Evolutionary conservation across 1,140 invertebrate species (phyloP).

Genomic region (Rhopalosiphum padi): DNA sequence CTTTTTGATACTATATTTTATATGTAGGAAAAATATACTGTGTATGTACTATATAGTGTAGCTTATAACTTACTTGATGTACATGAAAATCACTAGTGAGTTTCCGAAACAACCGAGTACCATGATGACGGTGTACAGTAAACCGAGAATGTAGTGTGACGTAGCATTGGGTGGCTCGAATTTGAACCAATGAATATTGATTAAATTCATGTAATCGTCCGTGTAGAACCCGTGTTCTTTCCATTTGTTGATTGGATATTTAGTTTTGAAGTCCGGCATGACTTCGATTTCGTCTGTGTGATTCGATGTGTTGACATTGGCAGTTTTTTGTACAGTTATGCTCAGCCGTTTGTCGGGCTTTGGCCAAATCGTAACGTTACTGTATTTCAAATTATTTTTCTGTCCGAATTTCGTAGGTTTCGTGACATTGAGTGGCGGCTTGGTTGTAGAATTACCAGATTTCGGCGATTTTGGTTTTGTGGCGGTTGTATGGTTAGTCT

Average conservation of each 20-base stretch:
- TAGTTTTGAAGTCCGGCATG: background rate
- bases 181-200: conserved; percentile 39
- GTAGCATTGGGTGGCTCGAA: background rate
- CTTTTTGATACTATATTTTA: background rate
- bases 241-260: background rate
- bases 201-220: conserved; percentile 20
- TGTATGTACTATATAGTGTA: background rate
- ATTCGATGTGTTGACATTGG: background rate
- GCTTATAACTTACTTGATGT: conserved; percentile 68
- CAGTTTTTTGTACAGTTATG: background rate
- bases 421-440: background rate
- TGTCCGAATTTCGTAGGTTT: background rate
- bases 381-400: background rate
- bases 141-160: conserved; percentile 65
- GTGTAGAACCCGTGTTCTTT: conserved; percentile 12
- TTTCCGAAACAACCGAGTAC: conserved; percentile 72
- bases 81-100: conserved; percentile 71
- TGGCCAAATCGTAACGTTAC: background rate
- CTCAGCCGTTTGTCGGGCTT: background rate
- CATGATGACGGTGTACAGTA: conserved; percentile 69
- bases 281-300: background rate
- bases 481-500: background rate
- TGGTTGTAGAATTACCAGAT: background rate
- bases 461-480: background rate
- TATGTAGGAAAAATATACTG: background rate